Percentiles rank a stretch among this genome's conserved stretches.
Conservation (phyloP, 2,113 vertebrate genomes). For the Caracal caracal region DNA sequence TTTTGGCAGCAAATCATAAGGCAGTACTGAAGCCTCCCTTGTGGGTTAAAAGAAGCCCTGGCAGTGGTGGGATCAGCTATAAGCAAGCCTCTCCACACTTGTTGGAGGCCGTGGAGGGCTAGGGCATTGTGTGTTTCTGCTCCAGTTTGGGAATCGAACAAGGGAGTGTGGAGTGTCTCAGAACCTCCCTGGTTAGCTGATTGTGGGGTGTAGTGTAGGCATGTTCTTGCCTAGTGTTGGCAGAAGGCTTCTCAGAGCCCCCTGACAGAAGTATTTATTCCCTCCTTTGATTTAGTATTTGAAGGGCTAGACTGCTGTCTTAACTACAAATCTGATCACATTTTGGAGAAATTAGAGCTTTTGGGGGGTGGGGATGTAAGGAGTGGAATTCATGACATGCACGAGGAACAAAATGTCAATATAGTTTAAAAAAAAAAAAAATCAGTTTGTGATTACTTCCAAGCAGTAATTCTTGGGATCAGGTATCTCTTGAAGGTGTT, state of each 20-base stretch:
- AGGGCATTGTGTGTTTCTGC: neutral
- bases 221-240: neutral
- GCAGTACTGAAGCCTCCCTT: neutral
- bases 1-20: constrained; percentile 14
- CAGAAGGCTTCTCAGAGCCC: neutral
- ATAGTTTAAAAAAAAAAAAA: neutral
- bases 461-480: neutral
- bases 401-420: neutral
- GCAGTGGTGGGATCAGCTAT: neutral
- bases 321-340: neutral
- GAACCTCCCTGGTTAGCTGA: neutral
- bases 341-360: constrained; percentile 31
- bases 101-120: neutral
- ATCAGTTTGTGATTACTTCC: neutral
- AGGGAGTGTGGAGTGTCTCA: neutral
- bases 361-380: neutral
- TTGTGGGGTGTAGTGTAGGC: neutral
- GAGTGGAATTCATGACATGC: neutral
- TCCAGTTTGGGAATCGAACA: neutral
- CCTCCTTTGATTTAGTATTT: neutral
- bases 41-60: neutral
- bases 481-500: constrained; percentile 9
- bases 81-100: neutral
- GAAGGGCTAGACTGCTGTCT: neutral
- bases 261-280: neutral